These are phyloP conservation scores for Melanotaenia boesemani DNA, from an alignment of 2,797 vertebrate genomes.

Conservation along the genomic window DNA sequence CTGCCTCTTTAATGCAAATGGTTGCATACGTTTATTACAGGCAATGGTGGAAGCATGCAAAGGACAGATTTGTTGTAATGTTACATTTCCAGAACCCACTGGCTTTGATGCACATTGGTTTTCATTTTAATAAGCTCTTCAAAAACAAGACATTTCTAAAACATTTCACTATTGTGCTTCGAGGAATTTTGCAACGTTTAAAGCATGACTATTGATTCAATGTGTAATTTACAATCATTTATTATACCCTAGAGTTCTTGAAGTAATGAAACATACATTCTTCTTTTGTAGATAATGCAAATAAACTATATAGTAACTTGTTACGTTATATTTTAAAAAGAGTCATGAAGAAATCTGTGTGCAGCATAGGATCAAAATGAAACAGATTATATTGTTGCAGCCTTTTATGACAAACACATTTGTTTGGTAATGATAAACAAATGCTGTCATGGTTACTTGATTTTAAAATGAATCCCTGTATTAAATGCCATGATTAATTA, in stretches of 20 bases:
- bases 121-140: background rate
- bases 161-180: background rate
- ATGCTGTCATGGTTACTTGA: too few species aligned
- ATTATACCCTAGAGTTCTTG: background rate
- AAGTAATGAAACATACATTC: background rate
- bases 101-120: background rate
- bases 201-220: background rate
- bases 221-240: background rate
- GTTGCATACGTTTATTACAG: background rate
- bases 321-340: conserved; percentile 11
- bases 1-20: background rate
- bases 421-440: too few species aligned
- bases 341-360: conserved; percentile 23
- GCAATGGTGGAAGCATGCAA: background rate
- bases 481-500: too few species aligned
- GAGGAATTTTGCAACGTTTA: background rate
- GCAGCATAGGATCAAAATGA: background rate
- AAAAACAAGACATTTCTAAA: background rate
- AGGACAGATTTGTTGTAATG: background rate
- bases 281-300: background rate
- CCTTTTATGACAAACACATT: too few species aligned
- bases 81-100: background rate
- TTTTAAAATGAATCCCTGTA: too few species aligned
- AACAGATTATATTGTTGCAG: background rate
- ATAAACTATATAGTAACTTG: background rate